phyloP scores from a whole-genome alignment of 2,113 vertebrate species.

The Tauraco erythrolophus region DNA sequence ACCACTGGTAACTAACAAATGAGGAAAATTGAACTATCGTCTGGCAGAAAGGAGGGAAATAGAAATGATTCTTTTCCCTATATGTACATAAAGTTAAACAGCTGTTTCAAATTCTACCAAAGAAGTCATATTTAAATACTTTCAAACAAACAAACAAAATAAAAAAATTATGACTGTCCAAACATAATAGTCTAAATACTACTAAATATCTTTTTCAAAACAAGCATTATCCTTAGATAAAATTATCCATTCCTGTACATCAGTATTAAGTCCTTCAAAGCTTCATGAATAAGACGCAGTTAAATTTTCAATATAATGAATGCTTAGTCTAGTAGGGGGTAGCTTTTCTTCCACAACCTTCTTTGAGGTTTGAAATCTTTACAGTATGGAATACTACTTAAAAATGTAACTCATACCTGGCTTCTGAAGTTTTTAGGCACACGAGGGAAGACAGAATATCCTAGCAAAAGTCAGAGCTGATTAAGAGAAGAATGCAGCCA shows the following conservation, averaged over 20 bases:
- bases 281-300: neutral
- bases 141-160: neutral
- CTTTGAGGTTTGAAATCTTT: neutral
- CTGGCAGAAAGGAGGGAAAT: neutral
- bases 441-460: neutral
- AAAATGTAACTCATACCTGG: slow-evolving; percentile 20
- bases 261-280: neutral
- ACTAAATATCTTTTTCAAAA: neutral
- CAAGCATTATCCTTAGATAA: neutral
- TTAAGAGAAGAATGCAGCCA: neutral
- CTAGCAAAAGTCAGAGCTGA: neutral
- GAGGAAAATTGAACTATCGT: neutral
- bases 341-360: neutral
- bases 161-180: neutral
- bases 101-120: neutral
- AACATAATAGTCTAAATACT: neutral
- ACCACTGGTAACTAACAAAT: neutral
- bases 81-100: neutral
- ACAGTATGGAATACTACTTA: neutral
- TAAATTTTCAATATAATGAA: neutral
- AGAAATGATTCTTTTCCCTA: neutral
- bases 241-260: neutral
- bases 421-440: neutral
- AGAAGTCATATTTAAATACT: neutral
- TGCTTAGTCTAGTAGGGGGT: neutral